These are phyloP conservation scores for Forbesichthys papilliferus DNA, from an alignment of 2,113 vertebrate genomes.

Conservation along the genomic window DNA sequence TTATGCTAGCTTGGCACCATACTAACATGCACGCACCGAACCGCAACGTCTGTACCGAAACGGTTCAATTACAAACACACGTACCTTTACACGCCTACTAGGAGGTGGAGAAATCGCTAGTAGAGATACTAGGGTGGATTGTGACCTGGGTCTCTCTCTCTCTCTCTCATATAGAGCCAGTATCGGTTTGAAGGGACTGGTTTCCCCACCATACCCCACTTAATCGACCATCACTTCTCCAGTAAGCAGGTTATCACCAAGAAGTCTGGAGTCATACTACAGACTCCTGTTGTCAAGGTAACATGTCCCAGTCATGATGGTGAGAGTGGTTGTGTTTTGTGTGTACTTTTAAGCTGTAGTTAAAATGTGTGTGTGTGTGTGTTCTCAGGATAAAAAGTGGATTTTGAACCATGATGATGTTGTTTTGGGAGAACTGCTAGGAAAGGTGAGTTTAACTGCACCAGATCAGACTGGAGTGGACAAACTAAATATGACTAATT, in stretches of 20 bases:
- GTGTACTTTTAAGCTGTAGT: neutral
- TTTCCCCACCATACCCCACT: constrained; percentile 93
- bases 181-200: constrained; percentile 97
- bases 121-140: too few relatives aligned
- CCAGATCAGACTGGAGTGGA: neutral
- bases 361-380: constrained; percentile 14
- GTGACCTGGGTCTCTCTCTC: neutral
- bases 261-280: constrained; percentile 93
- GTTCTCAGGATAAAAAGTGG: constrained; percentile 93
- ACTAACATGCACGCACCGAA: too few relatives aligned
- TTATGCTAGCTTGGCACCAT: too few relatives aligned
- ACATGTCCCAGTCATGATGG: constrained; percentile 23
- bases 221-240: constrained; percentile 94
- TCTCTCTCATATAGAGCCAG: constrained; percentile 78
- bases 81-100: neutral
- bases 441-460: constrained; percentile 83
- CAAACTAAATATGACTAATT: neutral
- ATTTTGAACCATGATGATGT: constrained; percentile 96
- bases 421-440: constrained; percentile 87
- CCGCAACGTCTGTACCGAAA: too few relatives aligned
- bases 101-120: too few relatives aligned
- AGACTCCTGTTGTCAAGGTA: constrained; percentile 93
- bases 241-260: constrained; percentile 97
- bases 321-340: neutral
- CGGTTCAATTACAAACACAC: neutral